A percentile compares a stretch with the other conserved stretches of the same genome.
These are phyloP conservation scores for Candidula unifasciata DNA, from an alignment of 2,888 invertebrate species.

Conservation along the genomic window DNA sequence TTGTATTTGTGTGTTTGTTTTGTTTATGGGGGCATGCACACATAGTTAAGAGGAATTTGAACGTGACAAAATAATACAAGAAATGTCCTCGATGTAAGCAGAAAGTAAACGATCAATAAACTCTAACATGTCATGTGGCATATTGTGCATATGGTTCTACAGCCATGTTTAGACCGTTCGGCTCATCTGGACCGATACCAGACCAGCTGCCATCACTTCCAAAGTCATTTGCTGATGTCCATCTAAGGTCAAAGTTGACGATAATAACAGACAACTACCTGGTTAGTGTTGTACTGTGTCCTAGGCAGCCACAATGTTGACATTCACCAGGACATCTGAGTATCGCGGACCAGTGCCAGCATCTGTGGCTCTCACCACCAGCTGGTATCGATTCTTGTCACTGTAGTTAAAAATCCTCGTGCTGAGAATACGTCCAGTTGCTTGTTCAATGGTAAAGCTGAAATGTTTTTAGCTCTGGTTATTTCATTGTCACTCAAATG, in stretches of 20 bases:
- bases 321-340: slow-evolving; percentile 36
- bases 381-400: not conserved
- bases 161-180: not conserved
- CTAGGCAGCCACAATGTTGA: slow-evolving; percentile 36
- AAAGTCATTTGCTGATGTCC: too few species aligned
- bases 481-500: not conserved
- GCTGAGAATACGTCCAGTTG: slow-evolving; percentile 40
- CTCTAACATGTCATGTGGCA: too few species aligned
- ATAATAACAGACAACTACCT: too few species aligned
- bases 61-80: too few species aligned
- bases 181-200: not conserved
- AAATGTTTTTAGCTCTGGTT: too few species aligned
- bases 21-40: too few species aligned
- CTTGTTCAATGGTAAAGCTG: slow-evolving; percentile 42
- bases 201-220: not conserved
- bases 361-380: slow-evolving; percentile 48
- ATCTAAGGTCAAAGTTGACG: too few species aligned
- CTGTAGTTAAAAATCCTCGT: slow-evolving; percentile 48
- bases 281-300: slow-evolving; percentile 50
- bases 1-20: too few species aligned
- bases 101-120: too few species aligned
- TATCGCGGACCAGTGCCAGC: not conserved
- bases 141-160: not conserved
- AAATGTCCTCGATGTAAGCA: too few species aligned
- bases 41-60: too few species aligned